A percentile compares a stretch with the other conserved stretches of the same genome.
Evolutionary conservation across 2,113 vertebrate species (phyloP).

Genomic region (Nyctereutes procyonoides): DNA sequence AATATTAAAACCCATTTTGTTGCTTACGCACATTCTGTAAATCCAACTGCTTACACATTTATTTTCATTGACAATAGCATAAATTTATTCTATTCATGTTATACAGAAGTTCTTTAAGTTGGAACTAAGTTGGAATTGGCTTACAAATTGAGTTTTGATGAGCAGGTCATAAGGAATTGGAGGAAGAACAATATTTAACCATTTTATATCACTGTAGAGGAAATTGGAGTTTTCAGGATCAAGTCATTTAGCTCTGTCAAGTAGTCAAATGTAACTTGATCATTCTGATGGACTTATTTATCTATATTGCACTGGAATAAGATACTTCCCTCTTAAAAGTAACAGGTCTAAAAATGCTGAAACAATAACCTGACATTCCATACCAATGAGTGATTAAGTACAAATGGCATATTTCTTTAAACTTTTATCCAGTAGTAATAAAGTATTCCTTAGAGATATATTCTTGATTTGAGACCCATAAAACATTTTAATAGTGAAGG

Average conservation of each 20-base stretch:
- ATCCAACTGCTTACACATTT: slow-evolving; percentile 16
- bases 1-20: not conserved
- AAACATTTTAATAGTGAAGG: not conserved
- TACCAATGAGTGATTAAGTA: not conserved
- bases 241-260: not conserved
- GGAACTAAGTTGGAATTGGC: not conserved
- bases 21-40: slow-evolving; percentile 14
- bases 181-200: not conserved
- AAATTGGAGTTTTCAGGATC: not conserved
- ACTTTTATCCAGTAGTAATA: not conserved
- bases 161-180: not conserved
- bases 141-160: slow-evolving; percentile 17
- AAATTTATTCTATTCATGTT: slow-evolving; percentile 27
- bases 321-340: too few relatives aligned
- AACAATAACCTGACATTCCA: not conserved
- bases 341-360: not conserved
- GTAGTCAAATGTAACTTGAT: not conserved
- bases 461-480: not conserved
- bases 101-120: not conserved
- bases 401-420: not conserved
- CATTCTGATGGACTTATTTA: not conserved
- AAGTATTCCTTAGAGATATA: not conserved
- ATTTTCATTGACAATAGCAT: slow-evolving; percentile 45
- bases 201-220: not conserved
- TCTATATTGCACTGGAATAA: not conserved